phyloP scores from a whole-genome alignment of 30 jellyfish, hydroid and myxozoan species.

The Mastigias papua region DNA sequence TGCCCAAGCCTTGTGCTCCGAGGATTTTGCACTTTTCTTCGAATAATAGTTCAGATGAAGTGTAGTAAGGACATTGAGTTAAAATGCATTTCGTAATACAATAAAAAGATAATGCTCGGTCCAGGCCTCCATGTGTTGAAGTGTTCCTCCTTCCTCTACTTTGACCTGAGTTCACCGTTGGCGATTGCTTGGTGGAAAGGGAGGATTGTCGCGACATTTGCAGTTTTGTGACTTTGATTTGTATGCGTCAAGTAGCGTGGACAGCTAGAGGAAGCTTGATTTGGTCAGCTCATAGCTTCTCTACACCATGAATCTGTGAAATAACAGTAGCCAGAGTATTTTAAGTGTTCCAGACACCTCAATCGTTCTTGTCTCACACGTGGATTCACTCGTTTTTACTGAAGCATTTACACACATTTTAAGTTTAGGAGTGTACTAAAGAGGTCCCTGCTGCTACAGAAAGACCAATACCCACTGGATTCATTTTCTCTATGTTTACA shows the following conservation, averaged over 20 bases:
- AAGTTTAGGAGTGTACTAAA: background rate
- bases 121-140: slow-evolving; percentile 55
- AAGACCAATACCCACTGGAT: background rate
- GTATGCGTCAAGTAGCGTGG: background rate
- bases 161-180: slow-evolving; percentile 71
- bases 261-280: background rate
- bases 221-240: background rate
- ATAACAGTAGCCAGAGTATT: background rate
- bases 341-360: background rate
- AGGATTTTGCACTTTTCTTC: too few species aligned
- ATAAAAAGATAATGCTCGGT: slow-evolving; percentile 40
- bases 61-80: too few species aligned
- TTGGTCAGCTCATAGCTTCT: background rate
- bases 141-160: slow-evolving; percentile 75
- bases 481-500: background rate
- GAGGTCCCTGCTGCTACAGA: background rate
- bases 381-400: background rate
- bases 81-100: slow-evolving; percentile 44
- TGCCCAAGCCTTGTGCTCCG: too few species aligned
- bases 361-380: background rate
- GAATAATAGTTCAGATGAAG: too few species aligned
- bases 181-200: slow-evolving; percentile 58
- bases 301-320: background rate
- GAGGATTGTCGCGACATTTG: slow-evolving; percentile 20
- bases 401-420: background rate